phyloP scores from a whole-genome alignment of 2,888 invertebrate genomes.

The Drosophila cracens region DNA sequence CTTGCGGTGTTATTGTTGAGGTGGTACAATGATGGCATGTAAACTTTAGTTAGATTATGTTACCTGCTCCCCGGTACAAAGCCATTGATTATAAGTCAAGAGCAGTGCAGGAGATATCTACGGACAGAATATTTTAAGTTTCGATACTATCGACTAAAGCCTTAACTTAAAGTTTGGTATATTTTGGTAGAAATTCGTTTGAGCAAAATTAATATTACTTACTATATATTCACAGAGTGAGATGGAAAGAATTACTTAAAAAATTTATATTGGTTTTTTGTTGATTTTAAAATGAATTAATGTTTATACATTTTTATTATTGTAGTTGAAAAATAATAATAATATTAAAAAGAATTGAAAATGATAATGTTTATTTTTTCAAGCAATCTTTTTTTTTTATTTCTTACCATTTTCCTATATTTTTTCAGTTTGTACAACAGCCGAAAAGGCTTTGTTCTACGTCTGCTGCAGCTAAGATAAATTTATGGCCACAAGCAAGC shows the following conservation, averaged over 20 bases:
- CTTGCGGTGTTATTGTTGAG: slow-evolving; percentile 55
- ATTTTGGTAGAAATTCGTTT: background rate
- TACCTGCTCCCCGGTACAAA: slow-evolving; percentile 44
- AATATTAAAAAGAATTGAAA: background rate
- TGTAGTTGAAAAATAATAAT: no score
- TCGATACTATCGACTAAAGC: background rate
- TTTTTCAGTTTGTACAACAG: background rate
- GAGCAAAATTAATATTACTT: background rate
- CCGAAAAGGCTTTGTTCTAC: background rate
- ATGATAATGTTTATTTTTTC: background rate
- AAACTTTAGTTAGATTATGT: slow-evolving; percentile 61
- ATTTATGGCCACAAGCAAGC: slow-evolving; percentile 7
- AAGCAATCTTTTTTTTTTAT: background rate
- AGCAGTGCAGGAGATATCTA: slow-evolving; percentile 5
- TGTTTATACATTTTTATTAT: no score
- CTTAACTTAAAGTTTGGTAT: background rate
- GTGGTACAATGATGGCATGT: slow-evolving; percentile 53
- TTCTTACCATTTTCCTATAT: background rate
- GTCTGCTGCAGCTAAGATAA: background rate
- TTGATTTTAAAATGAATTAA: no score
- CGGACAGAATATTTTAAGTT: slow-evolving; percentile 2
- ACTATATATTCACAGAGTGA: no score
- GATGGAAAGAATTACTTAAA: background rate
- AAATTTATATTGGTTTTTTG: background rate
- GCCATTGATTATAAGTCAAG: slow-evolving; percentile 46